Evolutionary conservation across 2,888 invertebrate genomes (phyloP).

Genomic region (Cheilosia vulpina): DNA sequence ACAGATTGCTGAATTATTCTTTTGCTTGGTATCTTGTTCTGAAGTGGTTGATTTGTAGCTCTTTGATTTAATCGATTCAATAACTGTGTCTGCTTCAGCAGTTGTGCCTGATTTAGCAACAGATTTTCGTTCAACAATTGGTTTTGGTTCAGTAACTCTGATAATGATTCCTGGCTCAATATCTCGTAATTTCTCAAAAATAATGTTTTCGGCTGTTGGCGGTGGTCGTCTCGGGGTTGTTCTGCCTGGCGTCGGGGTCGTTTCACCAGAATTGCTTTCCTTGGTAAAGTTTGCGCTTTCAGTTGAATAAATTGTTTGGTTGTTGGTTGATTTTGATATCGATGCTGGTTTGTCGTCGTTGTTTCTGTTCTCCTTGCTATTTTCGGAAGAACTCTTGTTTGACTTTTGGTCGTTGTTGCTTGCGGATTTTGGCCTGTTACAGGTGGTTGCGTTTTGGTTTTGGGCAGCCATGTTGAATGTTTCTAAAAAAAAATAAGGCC

Average conservation of each 20-base stretch:
- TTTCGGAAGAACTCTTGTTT: conserved; percentile 44
- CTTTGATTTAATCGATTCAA: conserved; percentile 53
- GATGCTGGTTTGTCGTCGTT: conserved; percentile 40
- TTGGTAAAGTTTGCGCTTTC: conserved; percentile 49
- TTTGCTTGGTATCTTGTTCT: conserved; percentile 35
- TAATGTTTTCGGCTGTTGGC: conserved; percentile 23
- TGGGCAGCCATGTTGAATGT: conserved; percentile 69
- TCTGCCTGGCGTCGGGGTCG: conserved; percentile 10
- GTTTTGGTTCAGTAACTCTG: conserved; percentile 42
- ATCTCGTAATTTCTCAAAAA: conserved; percentile 68
- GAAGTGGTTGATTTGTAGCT: neutral
- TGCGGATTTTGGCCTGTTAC: conserved; percentile 65
- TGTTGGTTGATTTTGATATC: conserved; percentile 27
- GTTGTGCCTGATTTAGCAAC: conserved; percentile 19
- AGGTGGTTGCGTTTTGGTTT: conserved; percentile 51
- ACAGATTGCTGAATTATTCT: conserved; percentile 40
- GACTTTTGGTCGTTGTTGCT: conserved; percentile 56
- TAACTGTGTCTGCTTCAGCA: conserved; percentile 27
- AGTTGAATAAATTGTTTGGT: conserved; percentile 58
- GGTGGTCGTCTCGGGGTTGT: neutral
- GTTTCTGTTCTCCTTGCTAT: conserved; percentile 30
- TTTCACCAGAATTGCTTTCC: conserved; percentile 56
- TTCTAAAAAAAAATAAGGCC: conserved; percentile 47
- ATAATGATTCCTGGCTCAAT: conserved; percentile 68
- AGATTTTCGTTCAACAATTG: conserved; percentile 34